Conservation (phyloP, 2,888 invertebrate genomes). For the Acanthosoma haemorrhoidale region DNA sequence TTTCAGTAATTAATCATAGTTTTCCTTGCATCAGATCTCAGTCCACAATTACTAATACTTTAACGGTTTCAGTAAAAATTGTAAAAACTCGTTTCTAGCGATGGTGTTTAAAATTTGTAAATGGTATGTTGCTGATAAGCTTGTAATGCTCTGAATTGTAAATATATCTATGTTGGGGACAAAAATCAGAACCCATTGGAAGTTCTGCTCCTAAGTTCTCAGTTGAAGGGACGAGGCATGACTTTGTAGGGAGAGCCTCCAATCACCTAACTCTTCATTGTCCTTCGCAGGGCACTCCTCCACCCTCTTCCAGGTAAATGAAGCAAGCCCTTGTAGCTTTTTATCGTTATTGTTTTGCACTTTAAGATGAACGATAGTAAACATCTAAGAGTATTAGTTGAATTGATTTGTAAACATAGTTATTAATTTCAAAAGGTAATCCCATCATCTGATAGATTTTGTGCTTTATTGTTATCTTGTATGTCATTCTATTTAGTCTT, state of each 20-base stretch:
- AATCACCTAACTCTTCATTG: slow-evolving; percentile 49
- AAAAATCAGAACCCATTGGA: slow-evolving; percentile 42
- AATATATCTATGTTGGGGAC: slow-evolving; percentile 13
- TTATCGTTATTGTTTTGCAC: not conserved
- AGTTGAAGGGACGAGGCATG: slow-evolving; percentile 47
- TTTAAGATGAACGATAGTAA: too few species aligned
- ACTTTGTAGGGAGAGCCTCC: slow-evolving; percentile 41
- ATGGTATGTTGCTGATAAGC: slow-evolving; percentile 1
- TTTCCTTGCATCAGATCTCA: too few species aligned
- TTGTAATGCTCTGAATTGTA: slow-evolving; percentile 8
- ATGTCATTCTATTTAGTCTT: too few species aligned
- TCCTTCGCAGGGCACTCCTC: slow-evolving; percentile 70
- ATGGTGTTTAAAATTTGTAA: not conserved
- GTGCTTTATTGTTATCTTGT: too few species aligned
- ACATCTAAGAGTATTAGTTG: too few species aligned
- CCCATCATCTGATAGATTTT: too few species aligned
- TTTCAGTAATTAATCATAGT: too few species aligned
- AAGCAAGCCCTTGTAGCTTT: not conserved
- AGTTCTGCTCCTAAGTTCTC: slow-evolving; percentile 51
- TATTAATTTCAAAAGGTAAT: too few species aligned
- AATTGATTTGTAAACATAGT: too few species aligned
- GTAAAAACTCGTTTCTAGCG: not conserved
- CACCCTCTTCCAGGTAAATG: slow-evolving; percentile 67
- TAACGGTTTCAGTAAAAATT: slow-evolving; percentile 9
- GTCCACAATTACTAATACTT: too few species aligned